Evolutionary conservation across 2,888 invertebrate genomes (phyloP).

Genomic region (Entomobrya multifasciata): DNA sequence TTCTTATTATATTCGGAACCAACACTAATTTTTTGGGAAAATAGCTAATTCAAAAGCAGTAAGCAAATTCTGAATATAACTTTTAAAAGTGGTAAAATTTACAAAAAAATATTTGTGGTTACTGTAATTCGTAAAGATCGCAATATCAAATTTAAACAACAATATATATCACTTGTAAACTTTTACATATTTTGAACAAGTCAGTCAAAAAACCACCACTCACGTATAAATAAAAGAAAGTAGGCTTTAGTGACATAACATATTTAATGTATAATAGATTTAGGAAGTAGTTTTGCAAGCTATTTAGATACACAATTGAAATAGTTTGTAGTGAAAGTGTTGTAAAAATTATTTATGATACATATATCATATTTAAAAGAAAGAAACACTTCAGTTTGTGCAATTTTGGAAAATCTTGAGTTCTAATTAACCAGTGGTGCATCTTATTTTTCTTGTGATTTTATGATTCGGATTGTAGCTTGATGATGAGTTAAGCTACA

Average conservation of each 20-base stretch:
- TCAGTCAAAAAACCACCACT: conserved; percentile 5
- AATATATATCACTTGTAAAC: too few species aligned
- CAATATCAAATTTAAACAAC: not conserved
- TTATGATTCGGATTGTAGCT: not conserved
- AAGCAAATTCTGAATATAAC: not conserved
- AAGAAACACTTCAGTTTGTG: not conserved
- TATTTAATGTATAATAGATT: too few species aligned
- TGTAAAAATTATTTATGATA: too few species aligned
- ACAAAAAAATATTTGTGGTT: too few species aligned
- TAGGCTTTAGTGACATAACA: too few species aligned
- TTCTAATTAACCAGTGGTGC: conserved; percentile 16
- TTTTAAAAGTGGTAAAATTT: too few species aligned
- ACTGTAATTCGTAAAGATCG: not conserved
- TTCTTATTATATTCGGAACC: conserved; percentile 14
- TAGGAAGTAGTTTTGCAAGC: too few species aligned
- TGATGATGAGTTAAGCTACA: not conserved
- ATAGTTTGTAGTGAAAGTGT: too few species aligned
- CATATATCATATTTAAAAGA: too few species aligned
- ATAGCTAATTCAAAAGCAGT: not conserved
- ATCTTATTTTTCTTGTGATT: conserved; percentile 33
- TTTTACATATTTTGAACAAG: not conserved
- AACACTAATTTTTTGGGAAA: conserved; percentile 23
- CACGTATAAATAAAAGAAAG: not conserved
- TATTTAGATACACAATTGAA: too few species aligned
- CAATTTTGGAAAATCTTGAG: not conserved